Evolutionary conservation across 2,888 invertebrate species (phyloP).

Genomic region (Coenonympha glycerion): DNA sequence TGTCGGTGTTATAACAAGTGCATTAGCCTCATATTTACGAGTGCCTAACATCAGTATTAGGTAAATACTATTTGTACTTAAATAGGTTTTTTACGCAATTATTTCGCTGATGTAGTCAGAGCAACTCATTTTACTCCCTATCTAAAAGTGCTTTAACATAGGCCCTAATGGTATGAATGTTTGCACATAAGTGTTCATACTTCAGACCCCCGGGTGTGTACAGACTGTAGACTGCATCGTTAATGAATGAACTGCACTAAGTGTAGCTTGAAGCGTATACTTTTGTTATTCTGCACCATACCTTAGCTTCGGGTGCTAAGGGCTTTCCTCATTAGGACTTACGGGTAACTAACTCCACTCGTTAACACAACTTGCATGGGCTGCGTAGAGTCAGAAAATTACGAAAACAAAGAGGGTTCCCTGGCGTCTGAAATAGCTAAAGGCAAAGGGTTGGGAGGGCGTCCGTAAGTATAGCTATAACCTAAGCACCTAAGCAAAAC

Average conservation of each 20-base stretch:
- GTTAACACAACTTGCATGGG: not conserved
- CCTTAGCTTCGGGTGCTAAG: slow-evolving; percentile 2
- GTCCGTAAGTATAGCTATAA: no score
- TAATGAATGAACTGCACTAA: not conserved
- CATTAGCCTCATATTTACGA: no score
- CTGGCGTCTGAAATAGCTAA: not conserved
- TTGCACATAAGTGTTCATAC: not conserved
- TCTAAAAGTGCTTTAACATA: no score
- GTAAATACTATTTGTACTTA: no score
- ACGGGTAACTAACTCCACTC: not conserved
- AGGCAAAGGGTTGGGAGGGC: slow-evolving; percentile 2
- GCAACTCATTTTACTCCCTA: no score
- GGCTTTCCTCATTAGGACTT: slow-evolving; percentile 1
- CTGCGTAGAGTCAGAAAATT: not conserved
- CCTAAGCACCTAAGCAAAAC: no score
- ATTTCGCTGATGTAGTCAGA: no score
- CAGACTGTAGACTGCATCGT: not conserved
- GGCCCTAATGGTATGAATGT: not conserved
- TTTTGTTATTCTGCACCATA: not conserved
- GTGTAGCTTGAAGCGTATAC: not conserved
- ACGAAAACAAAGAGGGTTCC: not conserved
- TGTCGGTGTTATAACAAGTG: no score
- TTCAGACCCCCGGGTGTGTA: not conserved
- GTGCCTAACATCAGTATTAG: no score
- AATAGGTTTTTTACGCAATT: no score